phyloP scores from a whole-genome alignment of 2,797 vertebrate species.

The Benthosema pterotum region DNA sequence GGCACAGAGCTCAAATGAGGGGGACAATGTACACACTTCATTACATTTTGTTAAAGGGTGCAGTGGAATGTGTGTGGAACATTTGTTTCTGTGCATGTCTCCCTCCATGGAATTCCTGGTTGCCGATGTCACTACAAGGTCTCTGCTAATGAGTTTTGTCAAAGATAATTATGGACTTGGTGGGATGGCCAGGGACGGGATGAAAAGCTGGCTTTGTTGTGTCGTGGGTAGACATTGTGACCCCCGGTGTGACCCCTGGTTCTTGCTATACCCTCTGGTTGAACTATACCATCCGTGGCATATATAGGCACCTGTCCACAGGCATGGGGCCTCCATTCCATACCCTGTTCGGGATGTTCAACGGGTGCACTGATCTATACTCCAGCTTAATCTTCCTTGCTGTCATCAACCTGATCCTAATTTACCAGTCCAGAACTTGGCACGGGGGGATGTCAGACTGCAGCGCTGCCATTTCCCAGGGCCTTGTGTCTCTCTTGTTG shows the following conservation, averaged over 20 bases:
- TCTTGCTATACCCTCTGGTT: constrained; percentile 79
- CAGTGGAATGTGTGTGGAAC: constrained; percentile 83
- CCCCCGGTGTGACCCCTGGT: constrained; percentile 68
- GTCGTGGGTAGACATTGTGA: constrained; percentile 70
- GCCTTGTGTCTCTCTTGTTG: constrained; percentile 21
- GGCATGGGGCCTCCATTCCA: constrained; percentile 52
- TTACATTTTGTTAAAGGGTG: constrained; percentile 88
- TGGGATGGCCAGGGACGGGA: constrained; percentile 71
- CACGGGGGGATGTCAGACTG: constrained; percentile 26
- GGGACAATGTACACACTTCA: constrained; percentile 88
- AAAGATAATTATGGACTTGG: constrained; percentile 87
- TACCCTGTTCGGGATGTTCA: constrained; percentile 23
- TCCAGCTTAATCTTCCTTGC: constrained; percentile 45
- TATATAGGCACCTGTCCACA: constrained; percentile 10
- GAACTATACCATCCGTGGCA: constrained; percentile 71
- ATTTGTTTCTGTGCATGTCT: constrained; percentile 87
- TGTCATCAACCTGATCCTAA: constrained; percentile 39
- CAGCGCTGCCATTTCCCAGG: constrained; percentile 56
- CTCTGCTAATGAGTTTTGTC: constrained; percentile 90
- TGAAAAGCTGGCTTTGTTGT: constrained; percentile 90
- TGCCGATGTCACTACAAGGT: constrained; percentile 84
- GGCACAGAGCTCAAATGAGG: constrained; percentile 80
- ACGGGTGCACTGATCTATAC: constrained; percentile 47
- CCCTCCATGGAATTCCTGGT: constrained; percentile 83
- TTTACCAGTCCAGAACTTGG: constrained; percentile 38